Base-by-base conservation (phyloP, 2,113 vertebrate genomes). In the Poecile atricapillus region DNA sequence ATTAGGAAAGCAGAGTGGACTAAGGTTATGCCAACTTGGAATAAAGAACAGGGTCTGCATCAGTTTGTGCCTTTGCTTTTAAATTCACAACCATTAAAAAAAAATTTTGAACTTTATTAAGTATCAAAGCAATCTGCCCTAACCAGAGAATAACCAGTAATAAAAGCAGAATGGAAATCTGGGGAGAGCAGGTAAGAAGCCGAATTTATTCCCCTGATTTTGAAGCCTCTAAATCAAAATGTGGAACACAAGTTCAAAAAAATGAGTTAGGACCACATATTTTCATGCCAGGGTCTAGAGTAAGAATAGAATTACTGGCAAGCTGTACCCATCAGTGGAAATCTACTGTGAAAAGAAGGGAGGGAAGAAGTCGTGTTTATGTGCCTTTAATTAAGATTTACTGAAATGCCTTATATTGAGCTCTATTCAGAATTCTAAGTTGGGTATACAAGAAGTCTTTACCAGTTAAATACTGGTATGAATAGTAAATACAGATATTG, bases 1-100 rank as follows among this genome's bases (percentile, higher is more conserved):
- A 99, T 99, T 99, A 99, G 98, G 98, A 98, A 99, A 98, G 97
- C 96, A 94, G 98, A 98, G 97, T 92, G 87, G 98, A 96, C 97
- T 94, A 97, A 96, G 97, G 97, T 97, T 97, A 98, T 98, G 98
- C 98, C 98, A 98, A 96, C 97, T 96, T 95, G 97, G 71, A 90
- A 97, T 98, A 96, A 93, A 94, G 97, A 95, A 87, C 97, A 98
- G 94, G 95, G 97, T 98, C 96, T 90, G 97, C 97, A 97, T 97
- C 97, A 98, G 96, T 97, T 93, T 95, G 95, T 90, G 80, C 64
- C 77, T 93, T 84, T 27, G 85, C 81, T 93, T 95, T 97, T 94
- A 97, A 98, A 97, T 96, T 80, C 82, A 96, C 95, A 97, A 97
- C 95, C 96, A 97, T 97, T 96, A 96, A 5, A 39, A 96, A 97